A percentile compares a stretch with the other conserved stretches of the same genome.
phyloP scores from a whole-genome alignment of 1,140 invertebrate species.

The Aphelinus atriplicis region DNA sequence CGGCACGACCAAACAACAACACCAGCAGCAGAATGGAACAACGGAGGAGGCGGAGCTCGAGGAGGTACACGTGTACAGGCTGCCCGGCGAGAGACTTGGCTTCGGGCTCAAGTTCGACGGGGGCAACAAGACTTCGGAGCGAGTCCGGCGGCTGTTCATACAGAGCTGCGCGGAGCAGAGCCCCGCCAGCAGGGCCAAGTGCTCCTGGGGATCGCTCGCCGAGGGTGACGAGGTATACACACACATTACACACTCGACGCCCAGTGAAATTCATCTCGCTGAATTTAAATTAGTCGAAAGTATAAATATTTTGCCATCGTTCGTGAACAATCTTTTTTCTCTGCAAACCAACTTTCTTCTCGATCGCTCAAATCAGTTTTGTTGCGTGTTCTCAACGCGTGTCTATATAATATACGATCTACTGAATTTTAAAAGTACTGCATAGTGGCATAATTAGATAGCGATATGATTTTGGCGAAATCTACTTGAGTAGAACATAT shows the following conservation, averaged over 20 bases:
- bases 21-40: slow-evolving; percentile 52
- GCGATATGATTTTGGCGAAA: too few species aligned
- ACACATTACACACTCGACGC: too few species aligned
- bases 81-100: slow-evolving; percentile 88
- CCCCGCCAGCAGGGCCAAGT: slow-evolving; percentile 81
- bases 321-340: too few species aligned
- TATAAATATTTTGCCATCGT: too few species aligned
- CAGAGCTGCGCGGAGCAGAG: slow-evolving; percentile 90
- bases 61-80: slow-evolving; percentile 81
- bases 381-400: not conserved
- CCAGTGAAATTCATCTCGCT: too few species aligned
- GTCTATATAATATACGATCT: not conserved
- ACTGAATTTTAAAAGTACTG: not conserved
- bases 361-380: not conserved
- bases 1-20: slow-evolving; percentile 52
- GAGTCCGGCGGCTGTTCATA: slow-evolving; percentile 80
- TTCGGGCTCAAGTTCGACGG: slow-evolving; percentile 93
- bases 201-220: slow-evolving; percentile 80
- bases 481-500: too few species aligned
- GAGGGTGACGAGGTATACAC: slow-evolving; percentile 80
- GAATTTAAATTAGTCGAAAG: too few species aligned
- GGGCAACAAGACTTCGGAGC: slow-evolving; percentile 79
- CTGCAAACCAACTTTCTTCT: too few species aligned
- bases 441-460: not conserved
- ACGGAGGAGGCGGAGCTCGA: slow-evolving; percentile 65